A percentile compares a stretch with the other conserved stretches of the same genome.
Conservation (phyloP, 2,888 invertebrate genomes). For the Ichneumoninae sp. region DNA sequence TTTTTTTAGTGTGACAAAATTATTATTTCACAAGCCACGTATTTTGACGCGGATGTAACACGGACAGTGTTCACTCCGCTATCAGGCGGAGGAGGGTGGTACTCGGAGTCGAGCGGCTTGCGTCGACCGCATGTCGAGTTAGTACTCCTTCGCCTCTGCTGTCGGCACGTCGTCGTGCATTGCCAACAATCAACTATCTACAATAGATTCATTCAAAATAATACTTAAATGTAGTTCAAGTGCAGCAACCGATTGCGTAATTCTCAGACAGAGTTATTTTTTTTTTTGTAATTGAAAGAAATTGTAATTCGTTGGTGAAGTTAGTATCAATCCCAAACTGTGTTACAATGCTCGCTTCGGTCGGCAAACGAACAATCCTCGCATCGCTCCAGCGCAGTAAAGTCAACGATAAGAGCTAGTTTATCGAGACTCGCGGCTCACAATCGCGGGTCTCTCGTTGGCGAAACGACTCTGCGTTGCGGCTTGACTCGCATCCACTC, state of each 20-base stretch:
- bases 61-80: background rate
- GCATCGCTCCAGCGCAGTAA: conserved; percentile 21
- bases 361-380: conserved; percentile 14
- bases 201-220: background rate
- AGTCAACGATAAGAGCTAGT: conserved; percentile 41
- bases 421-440: conserved; percentile 37
- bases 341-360: background rate
- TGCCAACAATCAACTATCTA: background rate
- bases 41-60: background rate
- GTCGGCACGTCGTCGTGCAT: conserved; percentile 49
- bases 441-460: conserved; percentile 25
- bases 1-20: conserved; percentile 16
- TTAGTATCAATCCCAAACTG: background rate
- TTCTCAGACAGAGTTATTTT: background rate
- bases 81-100: conserved; percentile 34
- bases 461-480: conserved; percentile 14
- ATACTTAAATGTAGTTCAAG: background rate
- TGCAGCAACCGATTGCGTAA: background rate
- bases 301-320: background rate
- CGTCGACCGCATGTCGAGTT: conserved; percentile 14
- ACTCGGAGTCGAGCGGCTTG: conserved; percentile 11
- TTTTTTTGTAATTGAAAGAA: background rate
- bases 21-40: conserved; percentile 8
- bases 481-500: conserved; percentile 27
- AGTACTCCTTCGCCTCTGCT: conserved; percentile 57